These are phyloP conservation scores for Xenopus tropicalis DNA, from an alignment of 2,113 vertebrate species.

Conservation along the genomic window UCB_Xtro_10.0 CM004446.2:49291501-49292000, in stretches of 20 bases:
- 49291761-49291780: constrained; percentile 65
- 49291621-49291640: constrained; percentile 76
- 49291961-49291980: constrained; percentile 21
- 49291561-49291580: constrained; percentile 71
- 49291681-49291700: not conserved
- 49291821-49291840: not conserved
- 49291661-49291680: constrained; percentile 32
- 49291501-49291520: constrained; percentile 61
- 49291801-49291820: constrained; percentile 16
- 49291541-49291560: constrained; percentile 56
- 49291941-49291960: not conserved
- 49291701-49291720: constrained; percentile 57
- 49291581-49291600: constrained; percentile 81
- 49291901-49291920: constrained; percentile 34
- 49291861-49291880: constrained; percentile 60
- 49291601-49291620: constrained; percentile 86
- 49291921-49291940: constrained; percentile 6
- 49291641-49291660: constrained; percentile 47
- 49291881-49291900: constrained; percentile 45
- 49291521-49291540: constrained; percentile 45
- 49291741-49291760: constrained; percentile 63
- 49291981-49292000: not conserved
- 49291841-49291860: constrained; percentile 32
- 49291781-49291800: constrained; percentile 76
- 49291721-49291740: not conserved